Conservation (phyloP, 2,797 vertebrate genomes). For the Helicolenus hilgendorfi region DNA sequence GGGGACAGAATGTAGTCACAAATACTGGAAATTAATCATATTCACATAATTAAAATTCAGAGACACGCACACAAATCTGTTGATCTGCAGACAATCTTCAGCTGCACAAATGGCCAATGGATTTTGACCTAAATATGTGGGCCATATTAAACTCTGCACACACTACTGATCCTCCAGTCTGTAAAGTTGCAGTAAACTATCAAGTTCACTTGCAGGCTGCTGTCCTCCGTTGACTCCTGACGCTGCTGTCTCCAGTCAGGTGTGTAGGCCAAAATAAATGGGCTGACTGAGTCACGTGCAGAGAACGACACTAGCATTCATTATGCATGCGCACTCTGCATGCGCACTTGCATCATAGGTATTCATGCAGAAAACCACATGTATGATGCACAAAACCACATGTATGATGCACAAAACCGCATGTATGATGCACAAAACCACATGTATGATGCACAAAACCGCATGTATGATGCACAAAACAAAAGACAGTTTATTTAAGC, state of each 20-base stretch:
- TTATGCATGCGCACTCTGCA: not conserved
- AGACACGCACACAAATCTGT: not conserved
- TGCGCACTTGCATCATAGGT: not conserved
- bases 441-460: no score
- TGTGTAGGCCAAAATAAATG: not conserved
- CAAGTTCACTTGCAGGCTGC: not conserved
- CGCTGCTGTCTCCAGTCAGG: not conserved
- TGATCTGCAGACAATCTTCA: not conserved
- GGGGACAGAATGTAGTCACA: not conserved
- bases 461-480: not conserved
- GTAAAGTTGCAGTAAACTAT: not conserved
- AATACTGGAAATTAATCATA: not conserved
- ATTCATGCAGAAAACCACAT: not conserved
- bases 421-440: no score
- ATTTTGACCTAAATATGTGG: not conserved
- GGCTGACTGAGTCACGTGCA: not conserved
- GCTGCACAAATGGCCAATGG: not conserved
- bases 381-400: not conserved
- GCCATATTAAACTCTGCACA: not conserved
- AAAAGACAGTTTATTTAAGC: not conserved
- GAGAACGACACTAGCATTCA: not conserved
- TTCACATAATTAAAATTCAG: not conserved
- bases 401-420: no score
- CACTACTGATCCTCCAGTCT: not conserved
- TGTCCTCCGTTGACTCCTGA: not conserved